These are phyloP conservation scores for Philaethria dido DNA, from an alignment of 2,888 invertebrate species.

Conservation along the genomic window DNA sequence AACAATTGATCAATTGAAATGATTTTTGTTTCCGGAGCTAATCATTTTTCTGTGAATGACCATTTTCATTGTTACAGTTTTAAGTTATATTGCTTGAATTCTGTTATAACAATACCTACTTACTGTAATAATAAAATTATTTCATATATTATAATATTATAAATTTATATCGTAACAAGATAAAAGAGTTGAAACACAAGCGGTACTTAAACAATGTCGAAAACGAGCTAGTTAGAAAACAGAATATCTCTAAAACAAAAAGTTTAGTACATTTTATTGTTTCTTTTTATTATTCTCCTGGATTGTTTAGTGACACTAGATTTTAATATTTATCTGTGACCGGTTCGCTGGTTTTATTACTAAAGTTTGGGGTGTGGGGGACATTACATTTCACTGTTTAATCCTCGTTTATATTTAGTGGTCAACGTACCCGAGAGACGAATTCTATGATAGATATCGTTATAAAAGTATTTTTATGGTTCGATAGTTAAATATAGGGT, in stretches of 20 bases:
- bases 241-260: conserved; percentile 32
- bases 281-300: conserved; percentile 53
- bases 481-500: conserved; percentile 10
- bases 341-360: conserved; percentile 76
- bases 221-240: conserved; percentile 31
- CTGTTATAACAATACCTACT: not conserved
- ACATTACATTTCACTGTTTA: conserved; percentile 51
- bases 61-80: too few species aligned
- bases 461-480: conserved; percentile 20
- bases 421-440: conserved; percentile 40
- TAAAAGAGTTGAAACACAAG: conserved; percentile 10
- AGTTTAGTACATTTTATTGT: conserved; percentile 45
- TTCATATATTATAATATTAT: too few species aligned
- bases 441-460: conserved; percentile 27
- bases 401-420: conserved; percentile 38
- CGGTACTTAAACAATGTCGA: conserved; percentile 20
- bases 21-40: too few species aligned
- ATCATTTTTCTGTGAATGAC: too few species aligned
- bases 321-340: conserved; percentile 74
- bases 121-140: not conserved
- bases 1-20: too few species aligned
- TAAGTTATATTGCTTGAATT: too few species aligned
- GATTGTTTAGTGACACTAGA: conserved; percentile 57
- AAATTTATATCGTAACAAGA: not conserved
- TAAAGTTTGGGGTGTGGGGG: conserved; percentile 64